phyloP scores from a whole-genome alignment of 2,888 invertebrate genomes.

The Melanotus villosus region DNA sequence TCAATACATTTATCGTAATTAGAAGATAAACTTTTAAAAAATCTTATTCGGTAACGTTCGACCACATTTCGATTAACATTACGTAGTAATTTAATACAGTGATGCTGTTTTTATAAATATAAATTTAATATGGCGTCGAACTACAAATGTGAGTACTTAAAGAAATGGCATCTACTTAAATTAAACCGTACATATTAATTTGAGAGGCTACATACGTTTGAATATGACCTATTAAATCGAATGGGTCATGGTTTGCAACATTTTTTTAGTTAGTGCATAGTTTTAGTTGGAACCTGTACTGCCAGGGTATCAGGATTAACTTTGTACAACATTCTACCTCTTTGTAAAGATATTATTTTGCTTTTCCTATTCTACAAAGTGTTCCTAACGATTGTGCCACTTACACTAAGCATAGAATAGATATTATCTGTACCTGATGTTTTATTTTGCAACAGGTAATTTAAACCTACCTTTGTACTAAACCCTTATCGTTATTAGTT shows the following conservation, averaged over 20 bases:
- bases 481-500: not conserved
- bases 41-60: no score
- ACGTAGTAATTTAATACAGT: conserved; percentile 55
- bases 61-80: no score
- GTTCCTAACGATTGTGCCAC: conserved; percentile 60
- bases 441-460: conserved; percentile 43
- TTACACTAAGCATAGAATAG: conserved; percentile 49
- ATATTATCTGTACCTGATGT: conserved; percentile 58
- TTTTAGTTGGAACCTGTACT: conserved; percentile 28
- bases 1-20: no score
- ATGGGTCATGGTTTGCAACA: not conserved
- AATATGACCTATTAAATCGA: not conserved
- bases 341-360: conserved; percentile 55
- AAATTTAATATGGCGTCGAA: conserved; percentile 59
- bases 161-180: conserved; percentile 61
- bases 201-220: conserved; percentile 8
- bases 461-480: conserved; percentile 38
- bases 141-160: conserved; percentile 58
- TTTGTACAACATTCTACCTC: conserved; percentile 58
- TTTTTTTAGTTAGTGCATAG: conserved; percentile 30
- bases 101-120: conserved; percentile 48
- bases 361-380: conserved; percentile 50
- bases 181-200: conserved; percentile 42
- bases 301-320: conserved; percentile 10
- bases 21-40: no score